A percentile compares a stretch with the other conserved stretches of the same genome.
These are phyloP conservation scores for Apotomis capreana DNA, from an alignment of 2,888 invertebrate species.

Conservation along the genomic window DNA sequence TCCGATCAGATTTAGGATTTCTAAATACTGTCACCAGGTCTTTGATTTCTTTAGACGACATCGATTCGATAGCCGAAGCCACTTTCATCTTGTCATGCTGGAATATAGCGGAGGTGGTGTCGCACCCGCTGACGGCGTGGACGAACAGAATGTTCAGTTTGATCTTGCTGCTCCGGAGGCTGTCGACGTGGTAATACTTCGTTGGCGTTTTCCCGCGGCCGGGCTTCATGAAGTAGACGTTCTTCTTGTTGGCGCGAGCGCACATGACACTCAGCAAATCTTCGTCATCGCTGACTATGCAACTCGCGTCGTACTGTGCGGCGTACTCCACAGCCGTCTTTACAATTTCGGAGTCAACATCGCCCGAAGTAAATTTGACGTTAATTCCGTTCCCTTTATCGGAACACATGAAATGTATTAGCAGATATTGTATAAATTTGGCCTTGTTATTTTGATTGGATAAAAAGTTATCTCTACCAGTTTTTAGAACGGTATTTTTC, in stretches of 20 bases:
- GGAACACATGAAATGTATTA: conserved; percentile 3
- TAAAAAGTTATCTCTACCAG: background rate
- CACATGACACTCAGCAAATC: conserved; percentile 6
- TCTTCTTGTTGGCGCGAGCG: background rate
- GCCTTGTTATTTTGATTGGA: conserved; percentile 14
- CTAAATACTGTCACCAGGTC: background rate
- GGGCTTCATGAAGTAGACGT: conserved; percentile 13
- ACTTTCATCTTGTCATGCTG: background rate
- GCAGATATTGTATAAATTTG: conserved; percentile 11
- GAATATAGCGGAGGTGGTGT: conserved; percentile 13
- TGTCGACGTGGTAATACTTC: conserved; percentile 10
- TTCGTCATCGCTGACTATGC: background rate
- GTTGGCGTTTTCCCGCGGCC: background rate
- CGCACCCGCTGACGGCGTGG: conserved; percentile 3
- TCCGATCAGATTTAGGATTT: conserved; percentile 6
- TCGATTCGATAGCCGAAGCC: background rate
- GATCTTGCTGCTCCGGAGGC: background rate
- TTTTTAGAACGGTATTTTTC: conserved; percentile 9
- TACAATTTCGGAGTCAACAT: background rate
- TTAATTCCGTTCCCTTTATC: background rate
- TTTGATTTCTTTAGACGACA: background rate
- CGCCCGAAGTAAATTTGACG: background rate
- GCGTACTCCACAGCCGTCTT: background rate
- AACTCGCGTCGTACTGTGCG: background rate
- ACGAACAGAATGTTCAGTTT: conserved; percentile 9